Base-by-base conservation (phyloP, 2,113 vertebrate species). In the Gopherus flavomarginatus region DNA sequence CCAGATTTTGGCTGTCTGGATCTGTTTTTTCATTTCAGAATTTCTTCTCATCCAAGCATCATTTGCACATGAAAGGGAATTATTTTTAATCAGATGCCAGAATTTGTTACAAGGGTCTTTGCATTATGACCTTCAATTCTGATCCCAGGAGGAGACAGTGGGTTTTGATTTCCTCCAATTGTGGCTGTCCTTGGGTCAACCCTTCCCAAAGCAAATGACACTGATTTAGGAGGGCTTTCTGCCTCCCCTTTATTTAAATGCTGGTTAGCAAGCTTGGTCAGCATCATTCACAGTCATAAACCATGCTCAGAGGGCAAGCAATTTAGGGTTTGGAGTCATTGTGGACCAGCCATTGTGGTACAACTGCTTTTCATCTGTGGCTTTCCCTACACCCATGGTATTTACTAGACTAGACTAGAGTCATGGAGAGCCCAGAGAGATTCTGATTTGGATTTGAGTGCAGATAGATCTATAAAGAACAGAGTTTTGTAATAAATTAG, bases 241-340 rank as follows among this genome's bases (percentile, higher is more conserved):
- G 95, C 96, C 91, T 97, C 98, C 96, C 97, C 97, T 97, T 98
- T 98, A 94, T 79, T 94, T 98, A 98, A 98, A 97, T 95, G 89
- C 97, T 93, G 94, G 97, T 97, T 98, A 96, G 91, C 84, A 44
- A 77, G 69, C 86, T 95, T 89, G 1, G 0, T 93, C 82, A 94
- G 90, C 52, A 97, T 94, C 88, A 81, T 10, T 81, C 93, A 94
- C 93, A 35, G 44, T 90, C 10, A 1, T 94, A 96, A 98, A 97
- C 97, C 97, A 96, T 11, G 65, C 86, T 96, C 82, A 94, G 90
- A 91, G 90, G 77, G 93, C 93, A 83, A 95, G 93, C 96, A 98
- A 97, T 97, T 97, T 96, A 93, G 93, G 96, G 96, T 96, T 97
- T 98, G 88, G 57, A 97, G 87, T 96, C 88, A 94, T 87, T 93